Evolutionary conservation across 2,113 vertebrate genomes (phyloP).

Genomic region (Pterophyllum scalare): DNA sequence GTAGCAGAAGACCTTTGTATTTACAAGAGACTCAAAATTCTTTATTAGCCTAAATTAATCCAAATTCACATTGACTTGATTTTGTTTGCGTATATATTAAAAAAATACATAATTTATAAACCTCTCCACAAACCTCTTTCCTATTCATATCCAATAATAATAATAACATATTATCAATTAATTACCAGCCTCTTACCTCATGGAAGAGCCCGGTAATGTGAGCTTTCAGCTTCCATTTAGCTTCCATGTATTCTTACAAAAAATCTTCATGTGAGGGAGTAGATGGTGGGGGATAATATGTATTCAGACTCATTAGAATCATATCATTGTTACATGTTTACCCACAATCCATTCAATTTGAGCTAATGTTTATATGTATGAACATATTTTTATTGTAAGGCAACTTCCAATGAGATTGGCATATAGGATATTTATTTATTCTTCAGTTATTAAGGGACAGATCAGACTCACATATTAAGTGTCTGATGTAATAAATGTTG

Average conservation of each 20-base stretch:
- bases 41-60: background rate
- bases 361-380: background rate
- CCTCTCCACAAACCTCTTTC: background rate
- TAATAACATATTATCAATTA: constrained; percentile 28
- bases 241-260: background rate
- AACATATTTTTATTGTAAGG: background rate
- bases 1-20: background rate
- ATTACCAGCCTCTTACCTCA: constrained; percentile 14
- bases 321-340: background rate
- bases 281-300: background rate
- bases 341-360: background rate
- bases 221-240: background rate
- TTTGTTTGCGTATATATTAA: constrained; percentile 1
- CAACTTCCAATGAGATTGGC: background rate
- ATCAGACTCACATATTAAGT: background rate
- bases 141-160: constrained; percentile 1
- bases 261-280: background rate
- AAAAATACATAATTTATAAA: background rate
- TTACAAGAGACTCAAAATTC: background rate
- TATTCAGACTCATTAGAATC: background rate
- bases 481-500: background rate
- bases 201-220: background rate
- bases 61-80: background rate
- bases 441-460: background rate
- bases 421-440: background rate